A percentile compares a stretch with the other conserved stretches of the same genome.
Conservation (phyloP, 2,888 invertebrate species). For the Mechanitis mazaeus region DNA sequence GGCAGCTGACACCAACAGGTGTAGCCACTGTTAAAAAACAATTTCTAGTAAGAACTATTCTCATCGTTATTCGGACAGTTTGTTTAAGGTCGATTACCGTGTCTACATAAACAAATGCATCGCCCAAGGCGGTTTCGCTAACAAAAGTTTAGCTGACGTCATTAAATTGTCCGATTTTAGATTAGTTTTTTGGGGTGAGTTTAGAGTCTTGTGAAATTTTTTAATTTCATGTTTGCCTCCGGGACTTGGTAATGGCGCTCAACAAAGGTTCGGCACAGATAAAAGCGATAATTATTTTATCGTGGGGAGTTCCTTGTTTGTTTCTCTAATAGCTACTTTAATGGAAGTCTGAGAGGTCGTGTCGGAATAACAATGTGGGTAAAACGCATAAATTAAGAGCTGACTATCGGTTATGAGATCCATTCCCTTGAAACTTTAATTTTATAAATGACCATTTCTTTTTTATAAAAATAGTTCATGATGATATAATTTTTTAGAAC, state of each 20-base stretch:
- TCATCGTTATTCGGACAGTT: constrained; percentile 58
- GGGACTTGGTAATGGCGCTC: constrained; percentile 39
- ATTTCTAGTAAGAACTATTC: constrained; percentile 36
- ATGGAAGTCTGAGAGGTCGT: constrained; percentile 58
- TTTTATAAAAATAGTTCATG: constrained; percentile 13
- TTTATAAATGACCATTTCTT: constrained; percentile 18
- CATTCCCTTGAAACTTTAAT: constrained; percentile 36
- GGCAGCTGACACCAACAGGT: constrained; percentile 53
- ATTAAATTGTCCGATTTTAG: constrained; percentile 56
- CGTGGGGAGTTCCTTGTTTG: constrained; percentile 70
- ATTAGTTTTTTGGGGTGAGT: constrained; percentile 55
- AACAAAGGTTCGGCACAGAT: constrained; percentile 55
- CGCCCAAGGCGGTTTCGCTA: constrained; percentile 41
- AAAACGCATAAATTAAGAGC: constrained; percentile 61
- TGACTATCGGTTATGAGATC: constrained; percentile 45
- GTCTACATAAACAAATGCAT: constrained; percentile 51
- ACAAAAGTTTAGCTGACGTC: constrained; percentile 66
- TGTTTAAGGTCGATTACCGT: constrained; percentile 70
- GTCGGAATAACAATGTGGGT: constrained; percentile 51
- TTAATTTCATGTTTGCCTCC: constrained; percentile 54
- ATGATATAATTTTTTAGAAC: no score
- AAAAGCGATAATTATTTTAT: constrained; percentile 75
- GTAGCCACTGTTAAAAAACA: constrained; percentile 31
- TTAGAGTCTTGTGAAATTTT: constrained; percentile 51
- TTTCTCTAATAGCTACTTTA: constrained; percentile 74